phyloP scores from a whole-genome alignment of 2,888 invertebrate genomes.

The Eupelmus urozonus region DNA sequence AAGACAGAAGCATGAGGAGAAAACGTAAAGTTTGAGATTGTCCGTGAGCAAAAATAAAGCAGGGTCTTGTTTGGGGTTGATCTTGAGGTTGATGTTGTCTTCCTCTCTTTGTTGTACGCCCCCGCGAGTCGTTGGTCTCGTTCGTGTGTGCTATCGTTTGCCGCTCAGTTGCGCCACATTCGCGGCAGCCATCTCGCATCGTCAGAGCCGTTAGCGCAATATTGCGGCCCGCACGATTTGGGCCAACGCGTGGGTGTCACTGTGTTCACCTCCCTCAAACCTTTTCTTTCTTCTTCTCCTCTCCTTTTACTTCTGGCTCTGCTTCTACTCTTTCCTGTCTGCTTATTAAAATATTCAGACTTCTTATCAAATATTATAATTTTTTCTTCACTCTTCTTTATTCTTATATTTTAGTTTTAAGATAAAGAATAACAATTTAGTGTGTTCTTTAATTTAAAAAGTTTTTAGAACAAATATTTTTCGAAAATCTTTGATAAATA shows the following conservation, averaged over 20 bases:
- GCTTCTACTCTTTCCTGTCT: background rate
- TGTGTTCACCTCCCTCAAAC: background rate
- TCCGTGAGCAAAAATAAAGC: too few species aligned
- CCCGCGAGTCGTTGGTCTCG: background rate
- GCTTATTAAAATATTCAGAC: background rate
- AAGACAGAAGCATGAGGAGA: too few species aligned
- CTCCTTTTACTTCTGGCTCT: background rate
- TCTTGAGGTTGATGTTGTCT: conserved; percentile 18
- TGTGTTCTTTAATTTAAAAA: too few species aligned
- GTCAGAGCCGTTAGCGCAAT: conserved; percentile 12
- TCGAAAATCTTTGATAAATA: too few species aligned
- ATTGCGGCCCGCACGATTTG: conserved; percentile 42
- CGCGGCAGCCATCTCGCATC: conserved; percentile 8
- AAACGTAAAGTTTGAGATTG: too few species aligned
- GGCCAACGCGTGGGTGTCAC: conserved; percentile 55
- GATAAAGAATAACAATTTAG: too few species aligned
- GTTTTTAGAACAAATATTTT: too few species aligned
- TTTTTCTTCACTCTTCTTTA: background rate
- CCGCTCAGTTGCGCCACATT: conserved; percentile 34
- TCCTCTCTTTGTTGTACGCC: background rate
- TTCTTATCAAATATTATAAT: background rate
- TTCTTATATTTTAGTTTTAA: background rate
- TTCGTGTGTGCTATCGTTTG: background rate
- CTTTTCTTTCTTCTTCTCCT: background rate
- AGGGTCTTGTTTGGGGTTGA: conserved; percentile 32